Percentiles rank a stretch among this genome's conserved stretches.
Evolutionary conservation across 2,113 vertebrate species (phyloP).

Genomic region (Odobenus rosmarus): DNA sequence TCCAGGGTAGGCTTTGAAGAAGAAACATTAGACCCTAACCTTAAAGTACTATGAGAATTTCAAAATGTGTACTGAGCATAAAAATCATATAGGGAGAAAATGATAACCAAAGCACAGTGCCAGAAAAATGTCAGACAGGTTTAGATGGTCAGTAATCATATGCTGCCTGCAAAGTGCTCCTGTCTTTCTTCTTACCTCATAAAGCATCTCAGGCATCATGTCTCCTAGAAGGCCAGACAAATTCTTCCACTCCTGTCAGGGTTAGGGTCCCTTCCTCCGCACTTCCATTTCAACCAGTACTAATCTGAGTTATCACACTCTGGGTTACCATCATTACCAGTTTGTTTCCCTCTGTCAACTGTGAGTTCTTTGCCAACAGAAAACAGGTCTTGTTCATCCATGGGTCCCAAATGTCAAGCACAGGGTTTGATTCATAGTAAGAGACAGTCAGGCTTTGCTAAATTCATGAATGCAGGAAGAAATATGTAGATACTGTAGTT

Average conservation of each 20-base stretch:
- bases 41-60: not conserved
- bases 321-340: not conserved
- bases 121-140: not conserved
- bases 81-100: not conserved
- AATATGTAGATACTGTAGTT: not conserved
- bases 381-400: not conserved
- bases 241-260: not conserved
- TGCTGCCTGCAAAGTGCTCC: not conserved
- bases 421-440: not conserved
- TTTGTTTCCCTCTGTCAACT: not conserved
- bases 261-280: not conserved
- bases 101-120: not conserved
- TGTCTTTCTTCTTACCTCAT: not conserved
- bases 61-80: not conserved
- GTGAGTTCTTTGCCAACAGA: not conserved
- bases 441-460: not conserved
- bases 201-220: not conserved
- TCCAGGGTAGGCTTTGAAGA: not conserved
- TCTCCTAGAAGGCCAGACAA: not conserved
- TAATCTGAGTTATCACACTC: not conserved
- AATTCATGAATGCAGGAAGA: not conserved
- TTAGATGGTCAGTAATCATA: not conserved
- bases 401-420: not conserved
- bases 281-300: not conserved
- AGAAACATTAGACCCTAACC: not conserved